Evolutionary conservation across 2,888 invertebrate genomes (phyloP), one percentile per base, ranked within the genome.

Genomic region (Merodon equestris): DNA sequence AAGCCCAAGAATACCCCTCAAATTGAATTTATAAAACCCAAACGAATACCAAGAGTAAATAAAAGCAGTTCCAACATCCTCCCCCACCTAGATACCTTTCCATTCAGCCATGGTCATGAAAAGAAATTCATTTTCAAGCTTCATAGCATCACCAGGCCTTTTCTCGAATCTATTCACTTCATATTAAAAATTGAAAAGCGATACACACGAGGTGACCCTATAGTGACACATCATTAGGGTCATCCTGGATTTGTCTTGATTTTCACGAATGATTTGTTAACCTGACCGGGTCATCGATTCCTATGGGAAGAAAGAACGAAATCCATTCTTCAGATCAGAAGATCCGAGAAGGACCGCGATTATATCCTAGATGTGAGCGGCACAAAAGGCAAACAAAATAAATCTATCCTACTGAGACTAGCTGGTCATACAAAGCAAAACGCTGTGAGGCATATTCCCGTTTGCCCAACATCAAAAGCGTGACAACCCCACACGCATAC

Each of bases 221-320:
- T 14, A 13, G 40, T 45, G 17, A 27, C 57, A 64, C 54, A 44
- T 64, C 64, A 64, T 64, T 64, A 64, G 27, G 54, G 64, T 64
- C 54, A 54, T 44, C 56, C 54, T 56, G 56, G 56, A 56, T 56
- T 67, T 60, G 67, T 45, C 56, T 54, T 67, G 74, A 74, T 74
- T 67, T 67, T 74, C 50, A 74, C 74, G 67, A 56, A 74, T 74
- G 67, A 67, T 56, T 73, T 73, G 54, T 60, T 54, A 66, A 42
- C 66, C 66, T 54, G 58, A 40, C 58, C 54, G 27, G 45, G 12
- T 42, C 38, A 47, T 54, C 47, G 54, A 38, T 38, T 64, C 27
- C 27, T 7, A 27, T 64, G 54, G 34, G 54, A 53, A 19, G 17
- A 53, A 53, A n/a, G n/a, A 27, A 27, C 27, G 27, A 27, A 27